These are phyloP conservation scores for Standfussiana lucernea DNA, from an alignment of 2,888 invertebrate genomes.

Conservation along the genomic window DNA sequence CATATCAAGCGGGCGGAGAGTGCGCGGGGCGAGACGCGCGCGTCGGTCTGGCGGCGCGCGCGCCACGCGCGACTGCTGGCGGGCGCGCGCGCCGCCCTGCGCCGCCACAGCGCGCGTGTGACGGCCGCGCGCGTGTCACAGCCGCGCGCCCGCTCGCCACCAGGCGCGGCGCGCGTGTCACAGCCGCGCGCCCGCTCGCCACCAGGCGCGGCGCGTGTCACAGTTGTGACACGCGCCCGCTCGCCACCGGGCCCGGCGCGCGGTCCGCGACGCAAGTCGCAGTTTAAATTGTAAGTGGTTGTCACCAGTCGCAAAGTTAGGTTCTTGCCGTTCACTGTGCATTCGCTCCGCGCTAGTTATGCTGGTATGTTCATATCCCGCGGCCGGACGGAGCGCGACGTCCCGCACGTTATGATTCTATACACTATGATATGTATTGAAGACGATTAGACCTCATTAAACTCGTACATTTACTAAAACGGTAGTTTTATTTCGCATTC, in stretches of 20 bases:
- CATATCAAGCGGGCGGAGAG: constrained; percentile 73
- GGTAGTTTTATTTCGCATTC: constrained; percentile 86
- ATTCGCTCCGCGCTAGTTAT: constrained; percentile 75
- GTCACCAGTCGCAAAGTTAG: constrained; percentile 62
- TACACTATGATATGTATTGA: constrained; percentile 76
- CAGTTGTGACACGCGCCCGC: background rate
- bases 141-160: constrained; percentile 24
- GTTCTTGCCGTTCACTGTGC: constrained; percentile 69
- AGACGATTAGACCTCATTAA: constrained; percentile 88
- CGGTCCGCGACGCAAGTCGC: constrained; percentile 7
- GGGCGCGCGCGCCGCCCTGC: constrained; percentile 26
- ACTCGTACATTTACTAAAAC: constrained; percentile 84
- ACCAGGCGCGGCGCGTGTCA: background rate
- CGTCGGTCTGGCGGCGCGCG: constrained; percentile 27
- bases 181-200: no score
- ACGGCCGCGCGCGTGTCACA: constrained; percentile 30
- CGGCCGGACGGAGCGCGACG: constrained; percentile 69
- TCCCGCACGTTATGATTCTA: constrained; percentile 36
- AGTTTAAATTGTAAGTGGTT: constrained; percentile 53
- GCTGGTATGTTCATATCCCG: constrained; percentile 88
- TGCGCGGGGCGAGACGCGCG: constrained; percentile 30
- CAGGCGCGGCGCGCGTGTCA: constrained; percentile 22
- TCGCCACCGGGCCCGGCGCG: background rate
- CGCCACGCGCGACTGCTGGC: constrained; percentile 10
- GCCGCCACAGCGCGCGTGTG: constrained; percentile 47